Conservation (phyloP, 1,140 invertebrate species). For the Phymastichus coffea region DNA sequence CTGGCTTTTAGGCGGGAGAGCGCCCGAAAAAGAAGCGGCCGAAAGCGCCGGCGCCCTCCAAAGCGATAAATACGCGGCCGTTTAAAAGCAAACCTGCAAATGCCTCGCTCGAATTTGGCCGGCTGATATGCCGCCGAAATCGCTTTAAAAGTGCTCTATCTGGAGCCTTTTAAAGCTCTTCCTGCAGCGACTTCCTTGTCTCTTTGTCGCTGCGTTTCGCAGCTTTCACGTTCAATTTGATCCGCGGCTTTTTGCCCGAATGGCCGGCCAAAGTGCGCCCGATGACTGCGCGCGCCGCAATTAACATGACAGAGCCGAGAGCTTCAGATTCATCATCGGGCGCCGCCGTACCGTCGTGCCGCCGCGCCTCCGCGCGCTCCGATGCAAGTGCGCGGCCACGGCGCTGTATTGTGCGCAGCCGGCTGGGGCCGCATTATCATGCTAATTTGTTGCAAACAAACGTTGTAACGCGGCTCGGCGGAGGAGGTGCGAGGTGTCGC, state of each 20-base stretch:
- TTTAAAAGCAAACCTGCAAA: constrained; percentile 31
- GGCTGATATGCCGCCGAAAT: no score
- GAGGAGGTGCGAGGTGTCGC: constrained; percentile 24
- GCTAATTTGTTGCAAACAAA: constrained; percentile 60
- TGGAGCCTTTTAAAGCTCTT: constrained; percentile 9
- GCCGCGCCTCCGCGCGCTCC: no score
- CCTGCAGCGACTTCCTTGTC: neutral
- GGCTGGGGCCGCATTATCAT: constrained; percentile 48
- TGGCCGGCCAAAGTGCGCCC: neutral
- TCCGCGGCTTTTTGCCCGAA: no score
- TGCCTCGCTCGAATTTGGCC: constrained; percentile 26
- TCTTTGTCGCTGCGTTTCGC: neutral
- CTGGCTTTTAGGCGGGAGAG: constrained; percentile 10
- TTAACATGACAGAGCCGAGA: constrained; percentile 50
- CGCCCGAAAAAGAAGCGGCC: neutral
- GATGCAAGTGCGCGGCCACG: no score
- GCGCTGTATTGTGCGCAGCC: constrained; percentile 24
- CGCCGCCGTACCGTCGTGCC: neutral
- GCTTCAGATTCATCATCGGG: constrained; percentile 17
- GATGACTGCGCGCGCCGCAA: constrained; percentile 32
- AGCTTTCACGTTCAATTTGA: no score
- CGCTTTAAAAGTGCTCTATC: constrained; percentile 29
- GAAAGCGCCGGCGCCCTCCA: neutral
- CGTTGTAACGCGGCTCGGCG: constrained; percentile 52
- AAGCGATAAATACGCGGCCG: constrained; percentile 28